phyloP scores from a whole-genome alignment of 2,888 invertebrate genomes.

The Crematogaster levior region DNA sequence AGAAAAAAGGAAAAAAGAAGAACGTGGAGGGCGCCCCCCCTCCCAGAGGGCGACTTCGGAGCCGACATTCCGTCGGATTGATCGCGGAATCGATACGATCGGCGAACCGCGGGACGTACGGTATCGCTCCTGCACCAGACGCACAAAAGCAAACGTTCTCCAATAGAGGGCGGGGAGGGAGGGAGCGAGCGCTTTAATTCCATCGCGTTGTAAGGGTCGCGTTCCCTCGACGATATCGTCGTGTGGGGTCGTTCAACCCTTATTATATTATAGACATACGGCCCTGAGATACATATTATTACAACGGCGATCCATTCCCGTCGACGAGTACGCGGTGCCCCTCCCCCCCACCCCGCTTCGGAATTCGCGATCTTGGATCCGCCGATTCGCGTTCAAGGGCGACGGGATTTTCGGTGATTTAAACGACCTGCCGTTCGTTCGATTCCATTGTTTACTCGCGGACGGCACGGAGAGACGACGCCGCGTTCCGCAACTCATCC shows the following conservation, averaged over 20 bases:
- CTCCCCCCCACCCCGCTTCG: not conserved
- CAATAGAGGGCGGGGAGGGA: not conserved
- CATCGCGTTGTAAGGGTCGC: conserved; percentile 23
- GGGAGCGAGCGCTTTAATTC: not conserved
- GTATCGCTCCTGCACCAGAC: not conserved
- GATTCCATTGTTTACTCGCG: not conserved
- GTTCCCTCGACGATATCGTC: not conserved
- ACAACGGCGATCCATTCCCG: not conserved
- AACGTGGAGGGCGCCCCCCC: conserved; percentile 9
- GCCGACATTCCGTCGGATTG: conserved; percentile 71
- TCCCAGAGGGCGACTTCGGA: conserved; percentile 70
- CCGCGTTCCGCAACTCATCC: not conserved
- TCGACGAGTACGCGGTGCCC: not conserved
- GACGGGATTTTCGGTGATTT: not conserved
- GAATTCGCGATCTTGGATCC: not conserved
- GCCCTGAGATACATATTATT: not conserved
- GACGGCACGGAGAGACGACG: not conserved
- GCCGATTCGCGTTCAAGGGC: not conserved
- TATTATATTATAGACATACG: conserved; percentile 17
- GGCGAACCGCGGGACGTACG: conserved; percentile 42
- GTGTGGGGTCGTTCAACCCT: conserved; percentile 37
- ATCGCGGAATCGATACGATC: conserved; percentile 61
- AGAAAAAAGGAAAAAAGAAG: conserved; percentile 46
- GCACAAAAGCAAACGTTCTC: conserved; percentile 12
- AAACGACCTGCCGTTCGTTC: not conserved